Evolutionary conservation across 2,113 vertebrate species (phyloP).

Genomic region (Pseudolaguvia tuberculata): DNA sequence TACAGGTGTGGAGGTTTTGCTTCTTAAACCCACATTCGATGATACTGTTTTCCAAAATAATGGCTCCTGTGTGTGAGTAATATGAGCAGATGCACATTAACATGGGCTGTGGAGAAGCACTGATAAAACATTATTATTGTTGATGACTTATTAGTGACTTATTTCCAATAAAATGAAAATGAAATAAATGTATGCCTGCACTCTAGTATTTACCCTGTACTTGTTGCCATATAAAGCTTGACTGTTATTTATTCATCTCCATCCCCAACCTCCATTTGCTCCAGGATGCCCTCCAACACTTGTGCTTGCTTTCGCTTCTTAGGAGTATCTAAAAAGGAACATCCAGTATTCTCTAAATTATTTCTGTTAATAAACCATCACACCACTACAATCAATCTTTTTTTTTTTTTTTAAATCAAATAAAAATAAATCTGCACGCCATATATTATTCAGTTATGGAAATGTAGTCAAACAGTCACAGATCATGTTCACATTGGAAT

Average conservation of each 20-base stretch:
- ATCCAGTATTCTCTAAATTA: not conserved
- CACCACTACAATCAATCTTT: too few species aligned
- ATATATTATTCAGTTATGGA: too few species aligned
- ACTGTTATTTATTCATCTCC: constrained; percentile 43
- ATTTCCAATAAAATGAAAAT: constrained; percentile 13
- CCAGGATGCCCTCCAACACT: constrained; percentile 80
- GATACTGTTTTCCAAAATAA: not conserved
- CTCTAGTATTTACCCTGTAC: constrained; percentile 30
- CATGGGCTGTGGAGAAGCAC: constrained; percentile 14
- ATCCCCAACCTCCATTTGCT: constrained; percentile 76
- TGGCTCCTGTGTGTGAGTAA: not conserved
- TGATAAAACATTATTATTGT: constrained; percentile 6
- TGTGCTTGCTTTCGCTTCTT: constrained; percentile 74
- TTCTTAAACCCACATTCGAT: not conserved
- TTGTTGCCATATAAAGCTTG: constrained; percentile 21
- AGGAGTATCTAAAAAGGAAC: constrained; percentile 61
- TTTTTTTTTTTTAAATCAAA: too few species aligned
- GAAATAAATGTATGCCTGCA: not conserved
- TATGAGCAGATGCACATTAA: not conserved
- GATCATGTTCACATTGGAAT: too few species aligned
- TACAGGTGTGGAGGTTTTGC: not conserved
- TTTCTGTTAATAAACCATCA: not conserved
- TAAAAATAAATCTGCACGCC: too few species aligned
- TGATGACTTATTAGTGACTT: constrained; percentile 1
- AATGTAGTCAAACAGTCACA: too few species aligned